Evolutionary conservation across 2,888 invertebrate species (phyloP).

Genomic region (Epiblema foenella): DNA sequence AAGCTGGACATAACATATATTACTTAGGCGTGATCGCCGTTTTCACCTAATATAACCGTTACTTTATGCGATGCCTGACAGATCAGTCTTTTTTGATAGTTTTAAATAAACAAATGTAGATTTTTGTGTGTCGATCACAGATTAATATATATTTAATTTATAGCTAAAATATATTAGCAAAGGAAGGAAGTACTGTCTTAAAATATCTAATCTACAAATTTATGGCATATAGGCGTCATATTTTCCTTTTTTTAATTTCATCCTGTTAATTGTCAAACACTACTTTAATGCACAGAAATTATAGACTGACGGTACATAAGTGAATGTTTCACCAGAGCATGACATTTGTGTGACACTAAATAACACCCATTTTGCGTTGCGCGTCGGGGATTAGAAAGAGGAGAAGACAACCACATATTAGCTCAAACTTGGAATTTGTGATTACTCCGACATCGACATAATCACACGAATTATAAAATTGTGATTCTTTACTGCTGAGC

Average conservation of each 20-base stretch:
- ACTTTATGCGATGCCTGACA: conserved; percentile 5
- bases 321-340: neutral
- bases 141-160: neutral
- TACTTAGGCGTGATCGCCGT: neutral
- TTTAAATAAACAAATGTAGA: conserved; percentile 27
- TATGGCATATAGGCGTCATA: neutral
- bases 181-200: neutral
- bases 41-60: conserved; percentile 4
- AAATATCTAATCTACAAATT: too few relatives aligned
- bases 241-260: neutral
- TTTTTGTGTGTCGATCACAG: neutral
- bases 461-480: neutral
- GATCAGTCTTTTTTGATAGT: conserved; percentile 4
- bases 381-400: too few relatives aligned
- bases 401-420: too few relatives aligned
- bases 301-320: neutral
- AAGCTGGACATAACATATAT: conserved; percentile 6
- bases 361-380: too few relatives aligned
- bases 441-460: neutral
- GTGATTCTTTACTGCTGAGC: conserved; percentile 3
- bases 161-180: neutral
- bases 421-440: neutral
- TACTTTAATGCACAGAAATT: neutral
- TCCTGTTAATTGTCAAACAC: too few relatives aligned
- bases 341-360: neutral